Evolutionary conservation across 1,140 invertebrate species (phyloP), one percentile per base, ranked within the genome.

Genomic region (Scylla paramamosain): DNA sequence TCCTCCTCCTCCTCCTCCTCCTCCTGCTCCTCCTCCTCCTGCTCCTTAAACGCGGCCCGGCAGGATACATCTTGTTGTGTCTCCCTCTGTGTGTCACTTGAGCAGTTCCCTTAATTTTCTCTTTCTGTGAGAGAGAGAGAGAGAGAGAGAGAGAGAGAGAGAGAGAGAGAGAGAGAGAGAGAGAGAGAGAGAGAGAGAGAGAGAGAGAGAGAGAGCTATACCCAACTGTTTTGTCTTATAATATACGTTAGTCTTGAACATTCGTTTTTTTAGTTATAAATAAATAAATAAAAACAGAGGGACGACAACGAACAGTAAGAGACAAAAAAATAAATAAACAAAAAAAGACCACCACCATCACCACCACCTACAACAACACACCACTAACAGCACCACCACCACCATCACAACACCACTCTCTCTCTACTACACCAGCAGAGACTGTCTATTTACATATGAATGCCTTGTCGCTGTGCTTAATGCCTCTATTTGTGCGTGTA

Each of bases 91-190:
- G 67, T 77, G 67, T 77, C 67, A 77, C 67, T 77, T 77, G 67
- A 77, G 67, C 67, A n/a, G n/a, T n/a, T 77, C 67, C 67, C 67
- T 77, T 77, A 77, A 77, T 77, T 77, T 28, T 88, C 86, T 88
- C 86, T 88, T 28, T 88, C 86, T 88, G 52, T 59, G 52, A 14
- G 52, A 14, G 52, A 14, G 52, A 14, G 39, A 39, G 39, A 39
- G 39, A 39, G 39, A 39, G 39, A 39, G 39, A 39, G 39, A 39
- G 39, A 39, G 39, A 39, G 39, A 39, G 39, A 39, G 39, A 39
- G 39, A 39, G 39, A 39, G 39, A 39, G 39, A 39, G 39, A 39
- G 39, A 39, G 39, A 39, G 39, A 39, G 39, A 39, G 39, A 39
- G 39, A 39, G 39, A 39, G 39, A 39, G 39, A 39, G 39, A 39